Base-by-base conservation (phyloP, 2,113 vertebrate species). In the Dissostichus mawsoni region DNA sequence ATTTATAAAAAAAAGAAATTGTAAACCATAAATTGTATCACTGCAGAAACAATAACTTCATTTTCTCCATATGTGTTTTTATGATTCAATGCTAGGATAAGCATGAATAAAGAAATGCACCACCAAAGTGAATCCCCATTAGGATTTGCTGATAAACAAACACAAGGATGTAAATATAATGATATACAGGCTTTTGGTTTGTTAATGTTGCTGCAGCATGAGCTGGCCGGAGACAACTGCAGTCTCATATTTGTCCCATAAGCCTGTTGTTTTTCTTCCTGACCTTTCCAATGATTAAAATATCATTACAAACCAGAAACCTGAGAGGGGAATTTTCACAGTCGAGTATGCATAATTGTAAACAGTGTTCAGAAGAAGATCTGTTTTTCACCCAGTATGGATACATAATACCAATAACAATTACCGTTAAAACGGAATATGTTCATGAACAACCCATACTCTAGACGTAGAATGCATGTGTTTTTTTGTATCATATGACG, bases 281-380 rank as follows among this genome's bases (percentile, higher is more conserved):
- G 93, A 94, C 93, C 94, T 94, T 94, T 93, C 63, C 66, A 47
- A 13, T 82, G 90, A 94, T 94, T 92, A 88, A 92, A 90, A 92
- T 89, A 89, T 88, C 69, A 69, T 25, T 23, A 77, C 87, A 85
- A 91, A 93, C 83, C 81, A 86, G 88, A 93, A 86, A 91, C 82
- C 88, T 58, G 44, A 36, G 55, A 67, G 29, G 52, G 41, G 50
- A 23, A n/a, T 80, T 79, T 84, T 81, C 58, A 41, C 78, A 18
- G 62, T 70, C 84, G 71, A 66, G 3, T 51, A 69, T 83, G 66
- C 67, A 75, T 65, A 20, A 72, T 72, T 90, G 80, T 23, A 76
- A 75, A 72, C 53, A 17, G 56, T 44, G 70, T 20, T 64, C 50
- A 84, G 75, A 55, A 57, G 17, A 57, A 41, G 41, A 20, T 81